These are phyloP conservation scores for Cariama cristata DNA, from an alignment of 2,113 vertebrate species.

Conservation along the genomic window DNA sequence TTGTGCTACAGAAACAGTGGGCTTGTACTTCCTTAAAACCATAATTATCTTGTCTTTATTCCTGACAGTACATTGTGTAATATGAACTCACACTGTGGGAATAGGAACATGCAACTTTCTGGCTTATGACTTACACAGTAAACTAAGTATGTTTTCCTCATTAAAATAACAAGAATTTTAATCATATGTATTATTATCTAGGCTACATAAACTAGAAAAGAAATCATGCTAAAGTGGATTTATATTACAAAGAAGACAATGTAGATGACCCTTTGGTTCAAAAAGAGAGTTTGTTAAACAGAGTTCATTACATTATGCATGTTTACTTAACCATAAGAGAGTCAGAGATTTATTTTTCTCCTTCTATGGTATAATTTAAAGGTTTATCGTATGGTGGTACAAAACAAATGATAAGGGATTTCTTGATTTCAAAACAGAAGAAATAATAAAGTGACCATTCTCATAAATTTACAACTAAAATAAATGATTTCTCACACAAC, in stretches of 20 bases:
- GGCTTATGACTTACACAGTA: conserved; percentile 45
- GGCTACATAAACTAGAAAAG: conserved; percentile 24
- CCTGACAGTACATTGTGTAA: conserved; percentile 77
- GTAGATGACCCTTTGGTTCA: background rate
- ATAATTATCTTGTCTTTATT: conserved; percentile 80
- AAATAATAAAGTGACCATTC: background rate
- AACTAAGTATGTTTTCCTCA: conserved; percentile 61
- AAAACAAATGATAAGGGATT: background rate
- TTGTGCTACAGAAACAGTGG: conserved; percentile 60
- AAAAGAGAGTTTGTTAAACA: background rate
- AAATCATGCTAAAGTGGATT: background rate
- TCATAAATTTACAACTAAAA: background rate
- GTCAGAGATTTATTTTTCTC: background rate
- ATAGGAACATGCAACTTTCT: conserved; percentile 57
- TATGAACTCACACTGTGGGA: conserved; percentile 66
- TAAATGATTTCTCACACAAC: background rate
- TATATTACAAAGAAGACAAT: background rate
- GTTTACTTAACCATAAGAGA: background rate
- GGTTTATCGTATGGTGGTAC: background rate
- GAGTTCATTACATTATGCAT: background rate
- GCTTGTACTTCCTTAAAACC: conserved; percentile 70
- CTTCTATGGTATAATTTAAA: background rate
- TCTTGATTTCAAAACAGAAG: background rate
- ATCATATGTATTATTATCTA: conserved; percentile 53
- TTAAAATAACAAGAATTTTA: conserved; percentile 65